Evolutionary conservation across 2,113 vertebrate species (phyloP).

Genomic region (Calidris pygmaea): DNA sequence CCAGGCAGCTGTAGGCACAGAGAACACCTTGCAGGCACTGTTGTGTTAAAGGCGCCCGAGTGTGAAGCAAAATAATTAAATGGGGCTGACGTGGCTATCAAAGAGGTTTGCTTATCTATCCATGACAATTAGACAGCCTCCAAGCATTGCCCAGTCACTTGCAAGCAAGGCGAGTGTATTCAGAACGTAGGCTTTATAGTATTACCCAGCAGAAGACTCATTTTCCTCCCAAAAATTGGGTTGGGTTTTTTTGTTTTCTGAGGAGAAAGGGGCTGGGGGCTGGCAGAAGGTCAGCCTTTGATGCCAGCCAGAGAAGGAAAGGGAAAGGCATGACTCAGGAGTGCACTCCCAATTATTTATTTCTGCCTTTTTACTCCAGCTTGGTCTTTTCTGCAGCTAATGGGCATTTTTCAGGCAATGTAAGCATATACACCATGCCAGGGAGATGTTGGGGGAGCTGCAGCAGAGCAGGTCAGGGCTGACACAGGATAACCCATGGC

Average conservation of each 20-base stretch:
- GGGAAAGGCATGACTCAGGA: neutral
- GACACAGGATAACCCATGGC: neutral
- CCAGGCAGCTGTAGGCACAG: neutral
- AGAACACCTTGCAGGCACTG: constrained; percentile 14
- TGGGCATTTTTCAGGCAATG: rapidly evolving
- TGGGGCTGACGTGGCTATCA: neutral
- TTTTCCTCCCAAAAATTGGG: neutral
- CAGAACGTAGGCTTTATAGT: neutral
- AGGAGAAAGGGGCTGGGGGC: neutral
- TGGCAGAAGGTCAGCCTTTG: neutral
- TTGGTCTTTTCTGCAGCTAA: neutral
- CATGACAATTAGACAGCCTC: neutral
- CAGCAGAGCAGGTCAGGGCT: neutral
- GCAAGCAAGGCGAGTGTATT: neutral
- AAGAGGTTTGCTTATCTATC: neutral
- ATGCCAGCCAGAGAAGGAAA: neutral
- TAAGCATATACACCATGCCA: neutral
- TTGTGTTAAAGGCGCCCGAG: neutral
- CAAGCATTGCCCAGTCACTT: neutral
- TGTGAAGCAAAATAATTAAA: constrained; percentile 49
- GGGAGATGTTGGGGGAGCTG: rapidly evolving
- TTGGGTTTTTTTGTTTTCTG: neutral
- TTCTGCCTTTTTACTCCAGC: neutral
- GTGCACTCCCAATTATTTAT: neutral
- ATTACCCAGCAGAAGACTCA: neutral